Evolutionary conservation across 1,140 invertebrate genomes (phyloP).

Genomic region (Venustaconcha ellipsiformis): DNA sequence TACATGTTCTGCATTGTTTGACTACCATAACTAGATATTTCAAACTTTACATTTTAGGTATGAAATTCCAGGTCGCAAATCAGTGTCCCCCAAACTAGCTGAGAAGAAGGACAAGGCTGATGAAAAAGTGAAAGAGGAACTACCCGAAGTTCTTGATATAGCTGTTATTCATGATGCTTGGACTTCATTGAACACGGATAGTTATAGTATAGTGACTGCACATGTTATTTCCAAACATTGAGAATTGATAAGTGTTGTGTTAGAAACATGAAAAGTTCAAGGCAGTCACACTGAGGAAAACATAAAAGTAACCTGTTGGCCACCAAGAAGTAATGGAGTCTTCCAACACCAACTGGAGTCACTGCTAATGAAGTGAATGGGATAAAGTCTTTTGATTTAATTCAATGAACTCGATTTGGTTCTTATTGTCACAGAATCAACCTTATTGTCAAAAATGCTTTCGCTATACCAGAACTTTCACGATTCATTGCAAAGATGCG

Average conservation of each 20-base stretch:
- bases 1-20: too few species aligned
- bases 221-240: background rate
- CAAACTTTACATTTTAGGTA: too few species aligned
- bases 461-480: too few species aligned
- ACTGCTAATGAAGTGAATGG: slow-evolving; percentile 29
- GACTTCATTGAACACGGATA: background rate
- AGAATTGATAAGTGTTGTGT: background rate
- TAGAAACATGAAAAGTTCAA: background rate
- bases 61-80: too few species aligned
- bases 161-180: background rate
- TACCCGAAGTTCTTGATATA: background rate
- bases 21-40: too few species aligned
- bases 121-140: too few species aligned
- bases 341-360: slow-evolving; percentile 7
- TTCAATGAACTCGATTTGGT: slow-evolving; percentile 14
- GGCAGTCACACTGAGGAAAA: background rate
- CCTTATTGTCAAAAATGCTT: too few species aligned
- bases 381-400: slow-evolving; percentile 9
- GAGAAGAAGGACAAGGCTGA: too few species aligned
- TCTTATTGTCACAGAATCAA: slow-evolving; percentile 29
- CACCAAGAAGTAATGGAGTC: background rate
- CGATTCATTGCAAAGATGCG: too few species aligned
- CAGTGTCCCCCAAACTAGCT: too few species aligned
- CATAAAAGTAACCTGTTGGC: background rate
- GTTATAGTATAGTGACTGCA: background rate